phyloP scores from a whole-genome alignment of 2,113 vertebrate species.

The Nycticebus coucang region DNA sequence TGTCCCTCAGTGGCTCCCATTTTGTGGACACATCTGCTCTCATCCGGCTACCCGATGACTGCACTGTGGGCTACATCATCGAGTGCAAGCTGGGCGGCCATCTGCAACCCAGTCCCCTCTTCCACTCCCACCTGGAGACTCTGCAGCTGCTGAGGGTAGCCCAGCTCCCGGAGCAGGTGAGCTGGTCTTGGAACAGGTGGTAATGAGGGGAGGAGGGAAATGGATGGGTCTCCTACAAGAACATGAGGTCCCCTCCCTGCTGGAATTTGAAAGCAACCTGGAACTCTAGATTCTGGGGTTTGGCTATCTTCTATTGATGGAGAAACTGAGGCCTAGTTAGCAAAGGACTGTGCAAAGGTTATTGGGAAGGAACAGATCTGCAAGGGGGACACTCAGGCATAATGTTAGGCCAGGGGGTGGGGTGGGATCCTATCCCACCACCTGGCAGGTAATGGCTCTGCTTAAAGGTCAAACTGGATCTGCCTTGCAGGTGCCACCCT shows the following conservation, averaged over 20 bases:
- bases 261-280: not conserved
- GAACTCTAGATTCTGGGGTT: no score
- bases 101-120: slow-evolving; percentile 89
- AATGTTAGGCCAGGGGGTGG: not conserved
- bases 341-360: not conserved
- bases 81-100: slow-evolving; percentile 88
- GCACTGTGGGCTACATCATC: slow-evolving; percentile 94
- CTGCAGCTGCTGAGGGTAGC: slow-evolving; percentile 87
- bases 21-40: slow-evolving; percentile 90
- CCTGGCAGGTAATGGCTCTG: not conserved
- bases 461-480: not conserved
- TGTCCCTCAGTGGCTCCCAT: slow-evolving; percentile 84
- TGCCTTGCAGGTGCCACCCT: not conserved
- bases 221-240: not conserved
- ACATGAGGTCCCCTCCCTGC: not conserved
- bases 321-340: not conserved
- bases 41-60: slow-evolving; percentile 94
- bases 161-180: slow-evolving; percentile 86
- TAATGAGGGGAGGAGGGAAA: not conserved
- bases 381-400: not conserved
- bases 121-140: slow-evolving; percentile 96
- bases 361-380: not conserved
- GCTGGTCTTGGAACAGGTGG: not conserved
- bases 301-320: not conserved
- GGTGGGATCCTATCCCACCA: not conserved